These are phyloP conservation scores for Limanda limanda DNA, from an alignment of 2,113 vertebrate genomes.

Conservation along the genomic window DNA sequence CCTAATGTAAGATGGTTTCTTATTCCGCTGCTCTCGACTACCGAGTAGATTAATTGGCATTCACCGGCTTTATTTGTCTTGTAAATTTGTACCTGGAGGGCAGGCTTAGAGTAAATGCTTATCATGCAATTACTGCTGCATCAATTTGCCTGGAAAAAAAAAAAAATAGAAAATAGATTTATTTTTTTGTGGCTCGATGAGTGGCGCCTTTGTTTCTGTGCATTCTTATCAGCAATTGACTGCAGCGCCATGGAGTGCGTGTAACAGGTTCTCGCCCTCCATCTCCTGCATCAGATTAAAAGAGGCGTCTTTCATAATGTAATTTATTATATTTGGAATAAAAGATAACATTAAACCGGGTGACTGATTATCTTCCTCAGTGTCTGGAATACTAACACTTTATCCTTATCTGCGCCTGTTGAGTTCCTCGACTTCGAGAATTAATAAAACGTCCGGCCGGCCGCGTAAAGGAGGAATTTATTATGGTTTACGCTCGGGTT, in stretches of 20 bases:
- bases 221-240: constrained; percentile 37
- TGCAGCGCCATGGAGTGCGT: constrained; percentile 2
- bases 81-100: constrained; percentile 36
- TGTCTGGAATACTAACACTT: constrained; percentile 31
- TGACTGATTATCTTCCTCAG: constrained; percentile 2
- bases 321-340: constrained; percentile 29
- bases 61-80: constrained; percentile 45
- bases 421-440: constrained; percentile 1
- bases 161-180: constrained; percentile 9
- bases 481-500: constrained; percentile 6
- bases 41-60: constrained; percentile 53
- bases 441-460: not conserved
- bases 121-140: constrained; percentile 31
- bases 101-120: constrained; percentile 43
- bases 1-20: constrained; percentile 28
- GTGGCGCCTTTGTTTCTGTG: constrained; percentile 28
- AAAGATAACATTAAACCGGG: constrained; percentile 34
- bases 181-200: constrained; percentile 38
- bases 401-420: constrained; percentile 23
- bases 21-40: constrained; percentile 8
- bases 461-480: constrained; percentile 3
- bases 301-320: constrained; percentile 12
- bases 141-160: not conserved
- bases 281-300: constrained; percentile 33
- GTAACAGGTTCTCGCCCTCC: constrained; percentile 13